A percentile compares a stretch with the other conserved stretches of the same genome.
Evolutionary conservation across 2,113 vertebrate genomes (phyloP).

Genomic region (Platichthys stellatus): DNA sequence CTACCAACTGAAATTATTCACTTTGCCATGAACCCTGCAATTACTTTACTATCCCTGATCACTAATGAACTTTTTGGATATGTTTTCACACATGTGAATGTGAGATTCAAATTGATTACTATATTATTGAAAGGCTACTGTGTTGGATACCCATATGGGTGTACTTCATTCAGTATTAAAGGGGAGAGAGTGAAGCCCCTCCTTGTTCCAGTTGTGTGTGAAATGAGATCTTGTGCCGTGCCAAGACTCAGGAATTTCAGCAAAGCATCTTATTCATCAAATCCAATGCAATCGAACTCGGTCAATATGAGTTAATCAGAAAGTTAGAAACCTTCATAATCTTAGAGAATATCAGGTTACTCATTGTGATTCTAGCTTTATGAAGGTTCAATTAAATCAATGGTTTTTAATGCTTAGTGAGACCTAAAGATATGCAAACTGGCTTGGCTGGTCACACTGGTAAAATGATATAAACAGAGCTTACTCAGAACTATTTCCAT

Average conservation of each 20-base stretch:
- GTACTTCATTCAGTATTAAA: slow-evolving; percentile 2
- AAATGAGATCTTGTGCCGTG: slow-evolving; percentile 21
- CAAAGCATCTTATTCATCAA: background rate
- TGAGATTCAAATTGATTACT: background rate
- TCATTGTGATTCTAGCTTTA: too few species aligned
- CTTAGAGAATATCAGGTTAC: too few species aligned
- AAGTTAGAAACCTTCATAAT: too few species aligned
- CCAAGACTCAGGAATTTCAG: slow-evolving; percentile 15
- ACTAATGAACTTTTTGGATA: background rate
- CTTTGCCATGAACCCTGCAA: background rate
- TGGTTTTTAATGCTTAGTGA: too few species aligned
- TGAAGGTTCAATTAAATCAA: too few species aligned
- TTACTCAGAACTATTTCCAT: too few species aligned
- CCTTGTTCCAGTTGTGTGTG: background rate
- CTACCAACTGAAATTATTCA: background rate
- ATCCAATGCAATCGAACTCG: background rate
- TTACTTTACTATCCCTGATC: background rate
- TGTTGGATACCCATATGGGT: slow-evolving; percentile 7
- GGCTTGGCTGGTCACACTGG: too few species aligned
- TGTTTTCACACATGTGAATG: background rate
- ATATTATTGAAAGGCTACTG: background rate
- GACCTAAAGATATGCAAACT: too few species aligned
- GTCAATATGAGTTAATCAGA: too few species aligned
- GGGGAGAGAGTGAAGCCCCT: slow-evolving; percentile 12
- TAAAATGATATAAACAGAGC: too few species aligned